Base-by-base conservation (phyloP, 2,888 invertebrate species). In the Slavum lentiscoides region DNA sequence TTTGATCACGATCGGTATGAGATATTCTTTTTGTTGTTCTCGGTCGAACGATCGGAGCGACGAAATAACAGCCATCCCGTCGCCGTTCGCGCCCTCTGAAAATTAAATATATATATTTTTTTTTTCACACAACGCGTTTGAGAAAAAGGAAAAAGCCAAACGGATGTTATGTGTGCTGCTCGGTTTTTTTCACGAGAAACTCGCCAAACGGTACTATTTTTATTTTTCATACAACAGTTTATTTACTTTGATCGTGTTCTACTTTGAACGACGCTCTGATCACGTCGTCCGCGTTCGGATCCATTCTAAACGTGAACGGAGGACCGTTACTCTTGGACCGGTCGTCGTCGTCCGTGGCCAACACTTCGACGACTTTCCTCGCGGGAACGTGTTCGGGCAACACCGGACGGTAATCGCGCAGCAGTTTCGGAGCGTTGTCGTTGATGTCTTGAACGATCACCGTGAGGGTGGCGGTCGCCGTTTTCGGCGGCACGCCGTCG, bases 51-150 rank as follows among this genome's bases (percentile, higher is more conserved):
- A 94, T 83, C 95, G 90, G 58, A 96, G 89, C 0, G 98, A 97
- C 3, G 94, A 94, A n/a, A 99, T 94, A 74, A 96, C 94, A 72
- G 98, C 98, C 93, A 97, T 96, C 62, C 98, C 98, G 86, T 97
- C 97, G 70, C 97, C 97, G 85, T 97, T 97, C 73, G 97, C 97
- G 84, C 97, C 97, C 91, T 96, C 93, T 93, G 58, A 55, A 64
- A 74, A 70, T 39, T 1, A 70, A 58, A 2, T 23, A 30, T n/a
- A n/a, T n/a, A n/a, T n/a, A n/a, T n/a, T n/a, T n/a, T n/a, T n/a
- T n/a, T 68, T 9, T 53, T 55, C 1, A 13, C 1, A 49, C 5
- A 53, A 8, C 8, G 23, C 7, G 49, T 23, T 49, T 9, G 15
- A 8, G 4, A n/a, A 43, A 39, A 6, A 43, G 2, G 2, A 0